Evolutionary conservation across 2,888 invertebrate genomes (phyloP), one percentile per base, ranked within the genome.

Genomic region (Ormyrus thymus): DNA sequence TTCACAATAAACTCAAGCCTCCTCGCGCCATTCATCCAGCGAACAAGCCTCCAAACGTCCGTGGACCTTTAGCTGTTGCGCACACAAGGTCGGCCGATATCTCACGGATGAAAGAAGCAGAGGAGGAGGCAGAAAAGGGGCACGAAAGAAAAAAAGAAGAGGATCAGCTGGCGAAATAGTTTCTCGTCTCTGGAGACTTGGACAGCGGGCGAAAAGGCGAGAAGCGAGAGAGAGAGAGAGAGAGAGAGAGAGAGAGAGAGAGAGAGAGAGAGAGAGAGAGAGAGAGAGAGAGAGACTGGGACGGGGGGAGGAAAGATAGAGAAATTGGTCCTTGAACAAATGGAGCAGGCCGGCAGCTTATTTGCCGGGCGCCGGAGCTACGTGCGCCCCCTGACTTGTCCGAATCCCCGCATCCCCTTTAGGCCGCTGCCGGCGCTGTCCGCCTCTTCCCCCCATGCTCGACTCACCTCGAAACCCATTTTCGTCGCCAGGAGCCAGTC

Each of bases 261-360:
- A 7, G 51, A 43, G 10, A 3, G 50, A 53, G 9, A 48, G n/a
- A 59, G 45, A 15, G 43, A 15, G 43, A 7, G 11, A 55, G 43
- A 6, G 66, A 11, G 53, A 9, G 55, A 68, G 46, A 43, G 13
- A 48, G 10, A 48, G 15, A 69, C 46, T 7, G 58, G 48, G 61
- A 50, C 9, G 45, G 50, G 15, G 53, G 2, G 29, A n/a, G 45
- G 46, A 46, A 13, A 11, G 65, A 15, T 7, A 48, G 62, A 72
- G 72, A 72, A 72, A 74, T 78, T 78, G 69, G 73, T 15, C 69
- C 69, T 74, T 78, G 73, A 73, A 78, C 78, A 78, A 78, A 78
- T 74, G 69, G 73, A 64, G 78, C 73, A 69, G 13, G 55, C 64
- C 64, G 58, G 62, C 29, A 29, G 29, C 78, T 78, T 78, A 78